Conservation (phyloP, 2,888 invertebrate species). For the Eristalis tenax region DNA sequence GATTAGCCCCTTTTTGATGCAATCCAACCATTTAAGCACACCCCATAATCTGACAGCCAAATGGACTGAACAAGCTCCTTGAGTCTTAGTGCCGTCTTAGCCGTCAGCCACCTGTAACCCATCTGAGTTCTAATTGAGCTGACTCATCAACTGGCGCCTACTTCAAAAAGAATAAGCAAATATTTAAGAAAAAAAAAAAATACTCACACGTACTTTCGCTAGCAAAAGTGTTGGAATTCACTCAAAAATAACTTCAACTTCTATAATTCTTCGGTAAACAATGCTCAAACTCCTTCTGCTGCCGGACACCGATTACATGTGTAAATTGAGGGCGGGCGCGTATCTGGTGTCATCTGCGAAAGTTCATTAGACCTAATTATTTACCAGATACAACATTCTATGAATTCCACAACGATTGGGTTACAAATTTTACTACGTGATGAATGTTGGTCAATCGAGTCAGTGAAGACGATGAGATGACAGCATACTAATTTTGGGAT, state of each 20-base stretch:
- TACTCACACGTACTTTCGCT: conserved; percentile 22
- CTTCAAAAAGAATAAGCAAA: background rate
- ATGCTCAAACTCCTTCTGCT: background rate
- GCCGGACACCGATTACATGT: background rate
- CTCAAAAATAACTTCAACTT: background rate
- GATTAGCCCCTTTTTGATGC: no score
- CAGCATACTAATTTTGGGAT: conserved; percentile 8
- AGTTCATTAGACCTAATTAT: background rate
- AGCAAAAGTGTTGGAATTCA: conserved; percentile 25
- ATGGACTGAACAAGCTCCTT: no score
- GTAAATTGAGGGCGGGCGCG: conserved; percentile 3
- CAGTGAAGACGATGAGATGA: background rate
- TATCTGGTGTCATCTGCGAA: background rate
- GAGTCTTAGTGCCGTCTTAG: no score
- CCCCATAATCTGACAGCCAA: no score
- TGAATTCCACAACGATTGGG: background rate
- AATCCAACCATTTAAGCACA: no score
- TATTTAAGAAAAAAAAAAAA: conserved; percentile 18
- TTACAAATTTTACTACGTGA: background rate
- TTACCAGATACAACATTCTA: background rate
- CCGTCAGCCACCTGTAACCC: no score
- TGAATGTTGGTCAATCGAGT: conserved; percentile 6
- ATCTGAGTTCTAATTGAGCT: background rate
- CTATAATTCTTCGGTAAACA: background rate
- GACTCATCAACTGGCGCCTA: background rate